Percentiles rank a stretch among this genome's conserved stretches.
Evolutionary conservation across 2,797 vertebrate genomes (phyloP).

Genomic region (Rhinatrema bivittatum): DNA sequence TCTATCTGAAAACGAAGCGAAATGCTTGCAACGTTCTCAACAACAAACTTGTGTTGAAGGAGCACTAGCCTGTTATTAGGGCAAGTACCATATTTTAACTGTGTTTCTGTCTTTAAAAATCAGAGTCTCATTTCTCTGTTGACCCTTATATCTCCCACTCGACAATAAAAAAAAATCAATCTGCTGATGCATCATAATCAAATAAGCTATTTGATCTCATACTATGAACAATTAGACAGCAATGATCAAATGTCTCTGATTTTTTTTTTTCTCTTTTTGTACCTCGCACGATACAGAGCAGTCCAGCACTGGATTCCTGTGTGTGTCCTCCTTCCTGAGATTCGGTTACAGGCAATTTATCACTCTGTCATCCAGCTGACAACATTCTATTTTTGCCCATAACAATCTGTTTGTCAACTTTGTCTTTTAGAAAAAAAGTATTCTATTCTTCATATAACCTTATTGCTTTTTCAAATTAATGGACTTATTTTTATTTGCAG

Average conservation of each 20-base stretch:
- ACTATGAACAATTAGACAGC: constrained; percentile 18
- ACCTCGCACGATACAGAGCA: constrained; percentile 26
- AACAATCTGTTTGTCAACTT: constrained; percentile 16
- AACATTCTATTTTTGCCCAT: constrained; percentile 33
- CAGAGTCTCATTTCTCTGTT: too few species aligned
- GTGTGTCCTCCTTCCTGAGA: constrained; percentile 47
- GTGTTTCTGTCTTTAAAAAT: too few species aligned
- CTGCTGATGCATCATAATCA: too few species aligned
- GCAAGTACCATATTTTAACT: too few species aligned
- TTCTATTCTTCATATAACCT: constrained; percentile 13
- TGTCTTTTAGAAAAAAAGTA: too few species aligned
- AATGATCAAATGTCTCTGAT: constrained; percentile 34
- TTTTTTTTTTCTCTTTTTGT: constrained; percentile 28
- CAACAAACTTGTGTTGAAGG: too few species aligned
- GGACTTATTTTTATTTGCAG: constrained; percentile 7
- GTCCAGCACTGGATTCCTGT: constrained; percentile 48
- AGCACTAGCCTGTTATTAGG: too few species aligned
- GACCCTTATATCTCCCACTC: too few species aligned
- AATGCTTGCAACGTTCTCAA: too few species aligned
- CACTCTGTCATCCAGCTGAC: constrained; percentile 58
- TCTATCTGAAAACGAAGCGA: too few species aligned
- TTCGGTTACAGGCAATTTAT: constrained; percentile 65
- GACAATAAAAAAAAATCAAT: too few species aligned
- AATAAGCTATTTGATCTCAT: not conserved
- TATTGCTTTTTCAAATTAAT: constrained; percentile 5